Evolutionary conservation across 2,113 vertebrate genomes (phyloP).

Genomic region (Daubentonia madagascariensis): DNA sequence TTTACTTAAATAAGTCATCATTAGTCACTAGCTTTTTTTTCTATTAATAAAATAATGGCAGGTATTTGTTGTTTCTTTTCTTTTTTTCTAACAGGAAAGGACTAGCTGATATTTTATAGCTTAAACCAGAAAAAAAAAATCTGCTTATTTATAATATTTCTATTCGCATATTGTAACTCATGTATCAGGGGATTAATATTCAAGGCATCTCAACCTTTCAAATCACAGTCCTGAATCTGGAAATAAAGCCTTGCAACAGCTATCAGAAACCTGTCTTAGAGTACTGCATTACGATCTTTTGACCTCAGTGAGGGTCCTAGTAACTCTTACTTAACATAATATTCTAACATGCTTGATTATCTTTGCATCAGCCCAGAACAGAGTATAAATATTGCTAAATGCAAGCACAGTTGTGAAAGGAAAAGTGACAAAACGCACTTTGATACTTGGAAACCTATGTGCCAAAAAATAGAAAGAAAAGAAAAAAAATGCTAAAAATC

Average conservation of each 20-base stretch:
- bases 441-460: not conserved
- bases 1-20: slow-evolving; percentile 33
- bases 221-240: not conserved
- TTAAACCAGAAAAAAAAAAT: not conserved
- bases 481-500: not conserved
- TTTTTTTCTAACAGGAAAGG: not conserved
- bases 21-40: not conserved
- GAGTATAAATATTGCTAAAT: not conserved
- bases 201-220: not conserved
- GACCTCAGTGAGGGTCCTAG: not conserved
- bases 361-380: not conserved
- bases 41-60: not conserved
- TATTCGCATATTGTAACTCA: not conserved
- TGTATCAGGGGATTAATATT: not conserved
- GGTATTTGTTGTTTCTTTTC: not conserved
- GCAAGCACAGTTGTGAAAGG: not conserved
- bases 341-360: not conserved
- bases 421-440: not conserved
- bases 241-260: not conserved
- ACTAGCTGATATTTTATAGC: not conserved
- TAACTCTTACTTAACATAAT: not conserved
- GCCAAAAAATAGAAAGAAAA: not conserved
- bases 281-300: not conserved
- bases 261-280: not conserved
- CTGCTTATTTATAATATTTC: not conserved